Evolutionary conservation across 2,888 invertebrate genomes (phyloP), one percentile per base, ranked within the genome.

Genomic region (Caenorhabditis sp.): DNA sequence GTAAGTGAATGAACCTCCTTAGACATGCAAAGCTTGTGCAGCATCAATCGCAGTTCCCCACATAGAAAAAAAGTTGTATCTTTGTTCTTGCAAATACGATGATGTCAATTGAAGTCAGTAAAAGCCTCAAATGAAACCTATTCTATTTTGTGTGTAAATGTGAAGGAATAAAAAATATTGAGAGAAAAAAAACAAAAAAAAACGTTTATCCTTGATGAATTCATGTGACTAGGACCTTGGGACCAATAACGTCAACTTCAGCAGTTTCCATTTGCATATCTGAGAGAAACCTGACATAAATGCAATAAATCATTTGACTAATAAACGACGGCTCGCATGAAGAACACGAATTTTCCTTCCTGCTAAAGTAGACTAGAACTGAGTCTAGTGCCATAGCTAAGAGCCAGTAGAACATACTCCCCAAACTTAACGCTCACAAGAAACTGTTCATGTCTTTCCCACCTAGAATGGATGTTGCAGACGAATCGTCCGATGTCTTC

Each of bases 401-500:
- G 32, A 32, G 9, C 32, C 9, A 32, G 32, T 6, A 40, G 40
- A 40, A 40, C 40, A 2, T 40, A 13, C 40, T 2, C 40, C 40
- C 11, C 40, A 2, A 11, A 40, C 40, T 40, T 32, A 9, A 32
- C 32, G 9, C 40, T 13, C 40, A 6, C 40, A 13, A n/a, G n/a
- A 40, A 50, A 44, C 51, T 32, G 22, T 20, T 20, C 55, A 15
- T 28, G 15, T 24, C 51, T 22, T 4, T 18, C 20, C 5, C 20
- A 18, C 20, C 13, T n/a, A 22, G 20, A 24, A 74, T 65, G 58
- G 47, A 56, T 40, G 37, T 67, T 82, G 60, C 69, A 82, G 83
- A 83, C 37, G 82, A 84, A 13, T 60, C 72, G 0, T 82, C 87
- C n/a, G 87, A 87, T 51, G 76, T 87, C 51, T 84, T 85, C 71